Evolutionary conservation across 2,888 invertebrate species (phyloP).

Genomic region (Tolmerus cingulatus): DNA sequence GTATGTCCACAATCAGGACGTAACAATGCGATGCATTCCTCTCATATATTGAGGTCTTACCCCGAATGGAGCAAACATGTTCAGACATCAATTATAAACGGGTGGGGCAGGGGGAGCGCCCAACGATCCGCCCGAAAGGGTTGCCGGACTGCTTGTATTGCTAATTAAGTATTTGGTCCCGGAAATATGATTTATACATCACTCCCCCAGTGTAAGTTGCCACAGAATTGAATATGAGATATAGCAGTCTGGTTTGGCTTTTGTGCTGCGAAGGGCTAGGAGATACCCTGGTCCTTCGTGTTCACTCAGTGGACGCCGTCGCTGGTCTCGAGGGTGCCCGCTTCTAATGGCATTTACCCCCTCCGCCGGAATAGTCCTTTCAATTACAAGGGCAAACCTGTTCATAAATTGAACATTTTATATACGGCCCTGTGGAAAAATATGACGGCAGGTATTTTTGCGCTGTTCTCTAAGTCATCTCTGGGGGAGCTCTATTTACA

Average conservation of each 20-base stretch:
- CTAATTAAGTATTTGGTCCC: slow-evolving; percentile 51
- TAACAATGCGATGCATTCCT: slow-evolving; percentile 34
- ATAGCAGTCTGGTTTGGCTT: slow-evolving; percentile 16
- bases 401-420: slow-evolving; percentile 35
- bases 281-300: neutral
- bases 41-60: slow-evolving; percentile 34
- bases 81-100: slow-evolving; percentile 33
- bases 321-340: slow-evolving; percentile 22
- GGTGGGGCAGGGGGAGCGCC: slow-evolving; percentile 1
- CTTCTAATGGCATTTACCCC: slow-evolving; percentile 2
- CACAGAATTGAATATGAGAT: slow-evolving; percentile 37
- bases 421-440: slow-evolving; percentile 17
- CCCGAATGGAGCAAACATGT: slow-evolving; percentile 34
- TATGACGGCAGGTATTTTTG: slow-evolving; percentile 10
- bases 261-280: neutral
- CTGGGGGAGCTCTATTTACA: slow-evolving; percentile 22
- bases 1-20: slow-evolving; percentile 14
- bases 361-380: neutral
- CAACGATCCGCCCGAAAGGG: slow-evolving; percentile 14
- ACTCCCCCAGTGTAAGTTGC: slow-evolving; percentile 50
- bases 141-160: slow-evolving; percentile 47
- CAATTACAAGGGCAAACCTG: slow-evolving; percentile 33
- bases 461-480: slow-evolving; percentile 18
- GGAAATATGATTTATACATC: slow-evolving; percentile 52
- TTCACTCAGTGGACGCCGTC: neutral